Conservation (phyloP, 2,797 vertebrate species). For the Uromys caudimaculatus region DNA sequence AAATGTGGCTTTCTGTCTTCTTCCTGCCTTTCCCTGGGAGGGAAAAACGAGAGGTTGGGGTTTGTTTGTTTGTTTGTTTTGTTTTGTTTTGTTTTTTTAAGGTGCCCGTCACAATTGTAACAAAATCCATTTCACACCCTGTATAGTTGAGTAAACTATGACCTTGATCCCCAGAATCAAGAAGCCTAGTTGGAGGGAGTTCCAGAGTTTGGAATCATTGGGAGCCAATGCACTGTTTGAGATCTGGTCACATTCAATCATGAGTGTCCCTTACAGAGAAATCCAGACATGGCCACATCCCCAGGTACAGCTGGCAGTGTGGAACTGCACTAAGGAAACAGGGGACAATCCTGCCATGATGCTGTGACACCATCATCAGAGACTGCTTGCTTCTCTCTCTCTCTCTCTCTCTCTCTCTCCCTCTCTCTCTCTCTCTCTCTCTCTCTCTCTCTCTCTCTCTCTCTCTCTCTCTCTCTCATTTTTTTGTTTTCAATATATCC, state of each 20-base stretch:
- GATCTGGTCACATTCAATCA: neutral
- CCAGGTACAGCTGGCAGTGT: rapidly evolving
- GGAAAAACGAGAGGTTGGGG: neutral
- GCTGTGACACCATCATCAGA: neutral
- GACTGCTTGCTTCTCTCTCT: neutral
- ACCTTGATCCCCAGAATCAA: slow-evolving; percentile 28
- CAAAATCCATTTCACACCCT: neutral
- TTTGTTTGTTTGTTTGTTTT: slow-evolving; percentile 19
- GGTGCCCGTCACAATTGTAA: neutral
- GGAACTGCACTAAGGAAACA: neutral
- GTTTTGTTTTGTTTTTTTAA: slow-evolving; percentile 49
- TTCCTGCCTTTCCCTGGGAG: neutral
- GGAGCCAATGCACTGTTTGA: neutral
- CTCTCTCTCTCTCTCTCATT: neutral
- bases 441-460: neutral
- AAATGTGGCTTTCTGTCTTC: neutral
- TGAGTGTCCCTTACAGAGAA: neutral
- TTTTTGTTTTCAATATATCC: too few relatives aligned
- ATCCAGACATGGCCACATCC: neutral
- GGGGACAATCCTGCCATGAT: neutral
- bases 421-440: neutral
- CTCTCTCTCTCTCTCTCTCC: neutral
- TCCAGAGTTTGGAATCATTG: neutral
- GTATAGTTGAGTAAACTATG: neutral
- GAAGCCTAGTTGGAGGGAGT: neutral